phyloP scores from a whole-genome alignment of 2,797 vertebrate species.

The Anguilla marmorata region DNA sequence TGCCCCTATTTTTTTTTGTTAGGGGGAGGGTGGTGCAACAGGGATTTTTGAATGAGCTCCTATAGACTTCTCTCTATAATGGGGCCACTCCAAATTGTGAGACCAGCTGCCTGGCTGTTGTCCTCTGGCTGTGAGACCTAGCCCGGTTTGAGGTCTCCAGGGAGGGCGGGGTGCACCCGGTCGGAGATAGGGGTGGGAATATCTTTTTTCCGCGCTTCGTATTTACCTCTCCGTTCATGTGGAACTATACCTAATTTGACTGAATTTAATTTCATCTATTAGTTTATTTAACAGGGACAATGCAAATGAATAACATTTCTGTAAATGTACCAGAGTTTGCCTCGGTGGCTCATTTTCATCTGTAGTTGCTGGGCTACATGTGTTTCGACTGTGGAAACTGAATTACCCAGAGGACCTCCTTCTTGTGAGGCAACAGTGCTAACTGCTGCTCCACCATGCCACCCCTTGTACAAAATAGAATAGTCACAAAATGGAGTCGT shows the following conservation, averaged over 20 bases:
- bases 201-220: background rate
- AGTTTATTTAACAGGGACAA: background rate
- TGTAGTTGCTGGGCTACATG: no score
- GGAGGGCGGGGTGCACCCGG: background rate
- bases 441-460: no score
- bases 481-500: background rate
- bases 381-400: no score
- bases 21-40: background rate
- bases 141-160: background rate
- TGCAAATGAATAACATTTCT: background rate
- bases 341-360: no score
- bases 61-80: background rate
- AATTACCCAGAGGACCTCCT: no score
- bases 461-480: background rate
- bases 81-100: conserved; percentile 12
- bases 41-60: background rate
- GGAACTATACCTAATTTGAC: background rate
- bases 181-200: background rate
- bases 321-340: no score
- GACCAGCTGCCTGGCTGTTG: conserved; percentile 12
- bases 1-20: background rate
- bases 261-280: background rate
- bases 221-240: background rate
- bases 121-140: background rate
- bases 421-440: no score